Evolutionary conservation across 2,113 vertebrate species (phyloP), one percentile per base, ranked within the genome.

Genomic region (Notarius quadriscutis): DNA sequence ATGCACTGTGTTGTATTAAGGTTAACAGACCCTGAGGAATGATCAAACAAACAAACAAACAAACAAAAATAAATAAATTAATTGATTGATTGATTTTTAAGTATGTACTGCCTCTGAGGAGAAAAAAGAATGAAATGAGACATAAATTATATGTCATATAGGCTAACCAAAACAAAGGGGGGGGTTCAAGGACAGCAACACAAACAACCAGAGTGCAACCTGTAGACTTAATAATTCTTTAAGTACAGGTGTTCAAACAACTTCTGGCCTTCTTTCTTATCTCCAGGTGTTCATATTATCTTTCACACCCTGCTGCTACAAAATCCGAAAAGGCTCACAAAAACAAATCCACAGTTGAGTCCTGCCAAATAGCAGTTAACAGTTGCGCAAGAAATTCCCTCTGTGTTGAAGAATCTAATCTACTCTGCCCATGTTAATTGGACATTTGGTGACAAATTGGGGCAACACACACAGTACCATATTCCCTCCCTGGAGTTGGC

Each of bases 371-470:
- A 17, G 62, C 85, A 87, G 91, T 89, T 88, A 90, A 87, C 79
- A 25, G 34, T 82, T 65, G 81, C 81, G 72, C 30, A 69, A 87
- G 51, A 91, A 92, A 93, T 91, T 90, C 86, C 87, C 69, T 85
- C 74, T 80, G 80, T 81, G 65, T 62, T 55, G 30, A 88, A 87
- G 85, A 81, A 79, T 84, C 84, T 91, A 92, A 92, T 93, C 91
- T 93, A 87, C 87, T 86, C 84, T 88, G 88, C 89, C 90, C 85
- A 86, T 90, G 91, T 89, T 92, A 93, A 93, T 93, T 92, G 92
- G 90, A 86, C 81, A 87, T 92, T 93, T 93, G 90, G 89, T 91
- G 91, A 90, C 89, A 93, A 89, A 93, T 90, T 81, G 4, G 57
- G 72, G 87, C 89, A 84, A 57, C 91, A 87, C 88, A 87, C 62